Base-by-base conservation (phyloP, 2,888 invertebrate genomes). In the Cotesia congregata region DNA sequence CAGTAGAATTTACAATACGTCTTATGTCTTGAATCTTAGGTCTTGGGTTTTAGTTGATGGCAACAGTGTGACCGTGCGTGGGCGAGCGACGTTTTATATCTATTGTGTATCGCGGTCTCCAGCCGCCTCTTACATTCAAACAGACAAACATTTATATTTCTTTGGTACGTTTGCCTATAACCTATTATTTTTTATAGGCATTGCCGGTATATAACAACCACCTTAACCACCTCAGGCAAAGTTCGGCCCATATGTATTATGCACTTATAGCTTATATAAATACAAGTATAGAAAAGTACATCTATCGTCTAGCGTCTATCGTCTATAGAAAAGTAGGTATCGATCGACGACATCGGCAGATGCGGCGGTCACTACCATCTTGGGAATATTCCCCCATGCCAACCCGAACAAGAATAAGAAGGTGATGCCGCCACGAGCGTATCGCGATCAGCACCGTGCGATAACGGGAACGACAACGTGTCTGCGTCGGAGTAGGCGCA, bases 391-490 rank as follows among this genome's bases (percentile, higher is more conserved):
- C 64, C 62, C 59, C 71, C 76, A 64, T 59, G 62, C 67, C 3
- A 30, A 30, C 30, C 30, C 30, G 30, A 30, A 74, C 50, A 64
- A 75, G 74, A 71, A 74, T 50, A 50, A 50, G 50, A 50, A 50
- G 50, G 50, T 50, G 76, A 65, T 70, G 80, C 68, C 75, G 76
- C 60, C 64, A 39, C 61, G 60, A 69, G 79, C 64, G 76, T 67
- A 76, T 76, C 71, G 67, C 72, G 81, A 81, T 81, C 78, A 67
- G 72, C 72, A 71, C 39, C 70, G 73, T 67, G 69, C 69, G 81
- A 80, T 81, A 81, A 81, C 81, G 81, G 80, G 75, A 78, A 81
- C 77, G 80, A 80, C 79, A 79, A 77, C 77, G 79, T 76, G 79
- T 74, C 77, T 76, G 62, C 72, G 72, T 75, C 67, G 77, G 65